Evolutionary conservation across 2,888 invertebrate genomes (phyloP).

Genomic region (Andricus curvator): DNA sequence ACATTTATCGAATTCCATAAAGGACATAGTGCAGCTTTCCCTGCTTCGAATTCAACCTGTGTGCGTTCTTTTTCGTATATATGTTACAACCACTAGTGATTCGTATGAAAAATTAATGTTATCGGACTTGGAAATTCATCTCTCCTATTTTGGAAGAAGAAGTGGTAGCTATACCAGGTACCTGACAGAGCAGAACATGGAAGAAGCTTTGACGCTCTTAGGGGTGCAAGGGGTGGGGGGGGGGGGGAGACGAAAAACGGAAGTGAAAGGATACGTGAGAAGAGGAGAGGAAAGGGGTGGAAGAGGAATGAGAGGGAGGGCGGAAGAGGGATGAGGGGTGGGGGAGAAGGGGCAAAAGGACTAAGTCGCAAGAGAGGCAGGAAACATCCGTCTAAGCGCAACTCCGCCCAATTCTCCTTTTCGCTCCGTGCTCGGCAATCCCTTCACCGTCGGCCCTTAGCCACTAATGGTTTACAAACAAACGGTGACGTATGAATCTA

Average conservation of each 20-base stretch:
- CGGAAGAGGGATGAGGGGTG: too few species aligned
- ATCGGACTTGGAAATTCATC: slow-evolving; percentile 33
- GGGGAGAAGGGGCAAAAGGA: slow-evolving; percentile 2
- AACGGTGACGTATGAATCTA: slow-evolving; percentile 50
- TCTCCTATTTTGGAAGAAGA: slow-evolving; percentile 12
- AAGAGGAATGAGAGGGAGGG: background rate
- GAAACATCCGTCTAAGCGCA: slow-evolving; percentile 53
- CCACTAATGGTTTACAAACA: slow-evolving; percentile 71
- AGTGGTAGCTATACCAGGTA: slow-evolving; percentile 3
- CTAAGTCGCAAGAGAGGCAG: slow-evolving; percentile 16
- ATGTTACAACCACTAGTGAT: background rate
- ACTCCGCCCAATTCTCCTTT: slow-evolving; percentile 40
- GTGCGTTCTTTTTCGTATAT: background rate
- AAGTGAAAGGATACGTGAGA: slow-evolving; percentile 22
- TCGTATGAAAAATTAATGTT: slow-evolving; percentile 40
- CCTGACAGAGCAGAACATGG: slow-evolving; percentile 15
- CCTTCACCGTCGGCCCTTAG: slow-evolving; percentile 47
- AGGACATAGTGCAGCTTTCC: background rate
- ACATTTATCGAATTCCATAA: slow-evolving; percentile 1
- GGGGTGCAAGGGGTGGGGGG: background rate
- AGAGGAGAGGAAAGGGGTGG: background rate
- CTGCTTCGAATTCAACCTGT: background rate
- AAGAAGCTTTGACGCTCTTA: slow-evolving; percentile 12
- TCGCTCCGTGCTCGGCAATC: slow-evolving; percentile 42
- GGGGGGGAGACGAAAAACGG: slow-evolving; percentile 23